These are phyloP conservation scores for Steinernema feltiae DNA, from an alignment of 1,140 invertebrate species.

Conservation along the genomic window DNA sequence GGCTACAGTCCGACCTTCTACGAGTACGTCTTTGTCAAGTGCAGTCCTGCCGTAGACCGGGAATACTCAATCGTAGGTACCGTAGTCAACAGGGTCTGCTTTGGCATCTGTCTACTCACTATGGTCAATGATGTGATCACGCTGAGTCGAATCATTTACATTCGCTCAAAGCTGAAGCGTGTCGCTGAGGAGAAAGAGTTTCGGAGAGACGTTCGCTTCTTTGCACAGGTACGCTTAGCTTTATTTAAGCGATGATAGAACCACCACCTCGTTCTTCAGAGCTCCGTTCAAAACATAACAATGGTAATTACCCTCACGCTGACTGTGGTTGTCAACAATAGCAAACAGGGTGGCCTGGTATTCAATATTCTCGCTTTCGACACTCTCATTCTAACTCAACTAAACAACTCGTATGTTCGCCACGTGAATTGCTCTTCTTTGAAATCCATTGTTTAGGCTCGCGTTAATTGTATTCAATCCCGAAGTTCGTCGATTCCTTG, in stretches of 20 bases:
- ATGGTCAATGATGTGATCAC: neutral
- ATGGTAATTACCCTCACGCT: neutral
- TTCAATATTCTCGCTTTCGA: neutral
- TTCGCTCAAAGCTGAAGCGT: neutral
- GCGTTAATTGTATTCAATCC: neutral
- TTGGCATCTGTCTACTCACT: neutral
- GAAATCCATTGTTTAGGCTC: neutral
- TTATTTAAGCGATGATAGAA: neutral
- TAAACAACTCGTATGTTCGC: neutral
- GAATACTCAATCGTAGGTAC: neutral
- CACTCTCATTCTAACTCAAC: neutral
- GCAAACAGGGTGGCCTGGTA: neutral
- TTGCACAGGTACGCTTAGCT: neutral
- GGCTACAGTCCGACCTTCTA: neutral
- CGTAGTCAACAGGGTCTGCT: neutral
- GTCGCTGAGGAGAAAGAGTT: neutral
- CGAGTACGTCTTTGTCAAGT: conserved; percentile 7
- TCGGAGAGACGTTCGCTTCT: neutral
- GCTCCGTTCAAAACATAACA: neutral
- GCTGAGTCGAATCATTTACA: neutral
- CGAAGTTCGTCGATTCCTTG: neutral
- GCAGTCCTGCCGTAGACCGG: neutral
- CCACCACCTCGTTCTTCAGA: neutral
- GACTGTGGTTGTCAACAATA: neutral
- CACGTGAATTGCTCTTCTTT: neutral